phyloP scores from a whole-genome alignment of 2,113 vertebrate genomes.

The Apodemus speciosus region DNA sequence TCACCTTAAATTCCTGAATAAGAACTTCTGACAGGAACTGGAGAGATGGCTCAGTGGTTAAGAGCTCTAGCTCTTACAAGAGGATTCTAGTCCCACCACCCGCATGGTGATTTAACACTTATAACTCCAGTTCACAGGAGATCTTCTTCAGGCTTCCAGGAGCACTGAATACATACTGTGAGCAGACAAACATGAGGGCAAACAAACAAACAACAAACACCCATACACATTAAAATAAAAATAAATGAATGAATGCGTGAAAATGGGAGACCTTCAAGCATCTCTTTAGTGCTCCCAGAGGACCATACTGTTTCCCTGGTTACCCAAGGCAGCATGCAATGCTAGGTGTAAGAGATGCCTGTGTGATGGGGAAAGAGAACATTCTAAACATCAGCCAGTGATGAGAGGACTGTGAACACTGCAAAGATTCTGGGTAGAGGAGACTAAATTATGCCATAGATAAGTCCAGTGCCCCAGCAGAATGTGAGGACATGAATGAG shows the following conservation, averaged over 20 bases:
- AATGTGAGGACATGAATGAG: background rate
- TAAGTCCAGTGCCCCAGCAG: background rate
- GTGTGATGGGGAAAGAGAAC: background rate
- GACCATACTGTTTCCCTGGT: background rate
- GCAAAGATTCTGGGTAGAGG: background rate
- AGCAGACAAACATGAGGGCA: background rate
- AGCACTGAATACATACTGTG: background rate
- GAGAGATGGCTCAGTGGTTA: background rate
- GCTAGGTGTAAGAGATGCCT: background rate
- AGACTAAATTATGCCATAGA: background rate
- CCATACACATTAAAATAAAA: background rate
- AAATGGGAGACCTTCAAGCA: background rate
- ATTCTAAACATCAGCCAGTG: background rate
- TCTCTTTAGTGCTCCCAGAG: background rate
- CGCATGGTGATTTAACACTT: background rate
- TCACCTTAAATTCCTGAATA: background rate
- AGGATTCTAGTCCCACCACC: background rate
- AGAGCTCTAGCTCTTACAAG: background rate
- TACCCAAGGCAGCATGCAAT: background rate
- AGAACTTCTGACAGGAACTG: background rate
- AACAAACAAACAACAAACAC: background rate
- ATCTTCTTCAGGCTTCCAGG: background rate
- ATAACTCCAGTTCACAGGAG: background rate
- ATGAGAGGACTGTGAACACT: background rate
- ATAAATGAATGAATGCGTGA: background rate